phyloP scores from a whole-genome alignment of 2,113 vertebrate genomes.

The Boulengeromyrus knoepffleri region DNA sequence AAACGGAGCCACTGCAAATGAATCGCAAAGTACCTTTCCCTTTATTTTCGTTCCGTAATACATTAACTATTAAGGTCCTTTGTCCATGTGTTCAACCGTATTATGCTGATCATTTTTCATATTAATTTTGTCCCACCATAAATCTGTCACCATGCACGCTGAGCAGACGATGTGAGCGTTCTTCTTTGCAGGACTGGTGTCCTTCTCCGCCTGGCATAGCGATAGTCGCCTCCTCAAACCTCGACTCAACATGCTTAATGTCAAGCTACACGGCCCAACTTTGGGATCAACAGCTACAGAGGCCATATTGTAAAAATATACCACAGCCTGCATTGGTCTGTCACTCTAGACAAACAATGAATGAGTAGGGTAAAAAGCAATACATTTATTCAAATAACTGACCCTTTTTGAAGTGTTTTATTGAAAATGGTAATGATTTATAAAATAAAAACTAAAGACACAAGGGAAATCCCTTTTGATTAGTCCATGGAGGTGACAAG shows the following conservation, averaged over 20 bases:
- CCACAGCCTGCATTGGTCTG: neutral
- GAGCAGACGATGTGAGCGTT: neutral
- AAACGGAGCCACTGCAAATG: neutral
- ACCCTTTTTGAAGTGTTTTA: neutral
- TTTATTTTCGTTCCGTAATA: neutral
- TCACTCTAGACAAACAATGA: neutral
- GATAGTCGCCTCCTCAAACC: neutral
- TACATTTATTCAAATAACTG: neutral
- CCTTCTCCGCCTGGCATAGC: neutral
- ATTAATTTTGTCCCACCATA: neutral
- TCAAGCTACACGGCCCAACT: neutral
- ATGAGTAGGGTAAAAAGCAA: neutral
- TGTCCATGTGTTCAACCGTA: neutral
- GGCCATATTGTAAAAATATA: neutral
- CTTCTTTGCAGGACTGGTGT: neutral
- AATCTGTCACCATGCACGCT: neutral
- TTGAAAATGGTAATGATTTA: neutral
- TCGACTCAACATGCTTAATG: neutral
- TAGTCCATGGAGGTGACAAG: neutral
- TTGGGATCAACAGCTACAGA: neutral
- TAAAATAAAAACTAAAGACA: neutral
- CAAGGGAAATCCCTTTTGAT: neutral
- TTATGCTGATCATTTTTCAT: neutral
- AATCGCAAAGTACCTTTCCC: neutral
- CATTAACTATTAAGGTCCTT: neutral